Conservation (phyloP, 2,888 invertebrate genomes). For the Drosophila nr. medialis region DNA sequence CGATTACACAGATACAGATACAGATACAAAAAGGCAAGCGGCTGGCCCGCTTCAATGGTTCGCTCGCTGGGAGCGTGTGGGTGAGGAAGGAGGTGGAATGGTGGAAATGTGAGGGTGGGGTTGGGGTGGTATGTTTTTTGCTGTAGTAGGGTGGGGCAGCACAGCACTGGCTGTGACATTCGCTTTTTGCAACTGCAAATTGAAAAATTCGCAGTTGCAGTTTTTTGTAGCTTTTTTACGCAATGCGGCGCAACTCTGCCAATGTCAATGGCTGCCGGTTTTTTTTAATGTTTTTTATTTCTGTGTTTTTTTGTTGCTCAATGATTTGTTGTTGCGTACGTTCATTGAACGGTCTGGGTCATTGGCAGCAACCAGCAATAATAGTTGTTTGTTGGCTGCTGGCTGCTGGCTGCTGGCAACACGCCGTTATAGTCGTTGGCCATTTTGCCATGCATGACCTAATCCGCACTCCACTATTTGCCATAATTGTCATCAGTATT, state of each 20-base stretch:
- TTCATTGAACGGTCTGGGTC: conserved; percentile 55
- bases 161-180: conserved; percentile 60
- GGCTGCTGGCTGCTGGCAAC: conserved; percentile 14
- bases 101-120: background rate
- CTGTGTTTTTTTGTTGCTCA: conserved; percentile 6
- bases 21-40: background rate
- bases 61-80: background rate
- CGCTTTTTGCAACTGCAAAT: conserved; percentile 47
- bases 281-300: conserved; percentile 4
- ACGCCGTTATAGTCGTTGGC: conserved; percentile 50
- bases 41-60: conserved; percentile 42
- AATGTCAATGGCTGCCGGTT: conserved; percentile 57
- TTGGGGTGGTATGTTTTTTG: background rate
- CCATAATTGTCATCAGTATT: conserved; percentile 57
- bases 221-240: conserved; percentile 37
- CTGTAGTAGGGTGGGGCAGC: conserved; percentile 19
- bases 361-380: conserved; percentile 43
- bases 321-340: conserved; percentile 37
- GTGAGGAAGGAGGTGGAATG: background rate
- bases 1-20: background rate
- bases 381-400: conserved; percentile 9
- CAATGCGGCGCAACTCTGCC: conserved; percentile 41
- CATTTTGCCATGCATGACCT: conserved; percentile 63
- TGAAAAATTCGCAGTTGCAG: conserved; percentile 30
- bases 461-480: conserved; percentile 54